Evolutionary conservation across 2,113 vertebrate species (phyloP), one percentile per base, ranked within the genome.

Genomic region (Apaloderma vittatum): DNA sequence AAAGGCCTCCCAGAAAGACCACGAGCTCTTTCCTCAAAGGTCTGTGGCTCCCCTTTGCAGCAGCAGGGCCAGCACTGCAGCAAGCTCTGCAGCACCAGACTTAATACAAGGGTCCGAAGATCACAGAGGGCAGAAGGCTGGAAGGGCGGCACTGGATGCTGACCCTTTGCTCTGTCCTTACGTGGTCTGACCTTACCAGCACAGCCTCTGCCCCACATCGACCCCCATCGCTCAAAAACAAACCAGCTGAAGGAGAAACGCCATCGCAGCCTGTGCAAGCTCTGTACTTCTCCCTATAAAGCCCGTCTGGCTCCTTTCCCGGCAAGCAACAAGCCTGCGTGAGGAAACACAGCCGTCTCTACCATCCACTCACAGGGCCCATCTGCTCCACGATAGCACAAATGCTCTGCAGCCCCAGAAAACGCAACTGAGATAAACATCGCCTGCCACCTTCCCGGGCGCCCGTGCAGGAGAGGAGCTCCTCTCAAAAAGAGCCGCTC

Each of bases 361-460:
- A 67, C 49, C 75, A 80, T 34, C 66, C 54, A 34, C 72, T 88
- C 82, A 48, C 59, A 51, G 63, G 80, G 52, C 80, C 93, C 91
- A 94, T 77, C 95, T 96, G 86, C 75, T 46, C 32, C 0, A 2
- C 10, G 55, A 8, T 73, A 88, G 86, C 91, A 90, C 85, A 70
- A 67, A 27, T 8, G 57, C 34, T 66, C 84, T 55, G 26, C 89
- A 95, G 73, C 61, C 93, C 68, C 76, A 55, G 24, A 77, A 88
- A 90, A 88, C 5, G 3, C 59, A 92, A 67, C 63, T 24, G 75
- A 86, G 79, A 96, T 37, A 91, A 94, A 96, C 88, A 88, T 2
- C 0, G 6, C 61, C 86, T 93, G 94, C 43, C 79, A 70, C 66
- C 79, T 48, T 67, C 58, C 70, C 11, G 11, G 9, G 22, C 5